These are phyloP conservation scores for Drosophila putrida DNA, from an alignment of 2,888 invertebrate species.

Conservation along the genomic window DNA sequence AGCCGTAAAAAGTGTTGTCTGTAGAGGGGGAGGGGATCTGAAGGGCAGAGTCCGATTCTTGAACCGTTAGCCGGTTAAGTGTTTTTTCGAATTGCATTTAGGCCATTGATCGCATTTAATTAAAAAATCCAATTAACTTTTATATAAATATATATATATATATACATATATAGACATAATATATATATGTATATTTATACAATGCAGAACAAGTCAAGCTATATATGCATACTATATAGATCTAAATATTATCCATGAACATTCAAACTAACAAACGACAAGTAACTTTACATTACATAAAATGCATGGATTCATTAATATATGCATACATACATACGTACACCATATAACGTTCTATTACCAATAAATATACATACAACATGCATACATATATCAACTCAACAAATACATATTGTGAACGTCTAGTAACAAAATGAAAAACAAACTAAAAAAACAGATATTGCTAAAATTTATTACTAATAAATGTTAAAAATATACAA, in stretches of 20 bases:
- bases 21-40: background rate
- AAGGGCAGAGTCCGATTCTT: constrained; percentile 7
- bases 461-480: constrained; percentile 68
- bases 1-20: constrained; percentile 15
- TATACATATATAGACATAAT: constrained; percentile 12
- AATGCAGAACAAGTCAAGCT: constrained; percentile 17
- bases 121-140: constrained; percentile 40
- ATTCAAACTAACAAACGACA: constrained; percentile 18
- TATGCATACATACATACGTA: constrained; percentile 21
- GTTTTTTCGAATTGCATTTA: constrained; percentile 54
- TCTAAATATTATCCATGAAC: constrained; percentile 33
- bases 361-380: constrained; percentile 13
- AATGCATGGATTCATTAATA: constrained; percentile 47
- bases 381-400: constrained; percentile 54
- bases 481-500: constrained; percentile 76
- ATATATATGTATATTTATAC: constrained; percentile 13
- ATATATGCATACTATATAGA: constrained; percentile 26
- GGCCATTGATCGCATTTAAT: constrained; percentile 48
- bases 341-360: constrained; percentile 41
- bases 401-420: constrained; percentile 74
- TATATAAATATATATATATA: constrained; percentile 44
- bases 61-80: constrained; percentile 22
- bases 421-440: constrained; percentile 55
- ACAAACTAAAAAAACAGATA: constrained; percentile 47
- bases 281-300: constrained; percentile 29